Evolutionary conservation across 2,113 vertebrate genomes (phyloP).

Genomic region (Nematolebias whitei): DNA sequence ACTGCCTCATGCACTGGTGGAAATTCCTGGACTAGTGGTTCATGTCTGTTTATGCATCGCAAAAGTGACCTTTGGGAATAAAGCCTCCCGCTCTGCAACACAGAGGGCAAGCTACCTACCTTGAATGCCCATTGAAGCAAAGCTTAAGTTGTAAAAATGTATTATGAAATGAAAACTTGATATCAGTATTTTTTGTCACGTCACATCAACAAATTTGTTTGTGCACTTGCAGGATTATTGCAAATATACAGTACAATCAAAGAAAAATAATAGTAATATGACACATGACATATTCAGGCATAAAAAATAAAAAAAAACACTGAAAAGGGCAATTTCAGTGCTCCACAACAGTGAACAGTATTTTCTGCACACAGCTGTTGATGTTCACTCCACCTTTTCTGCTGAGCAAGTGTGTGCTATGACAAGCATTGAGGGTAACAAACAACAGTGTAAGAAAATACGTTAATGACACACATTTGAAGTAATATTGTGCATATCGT

Average conservation of each 20-base stretch:
- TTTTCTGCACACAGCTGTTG: conserved; percentile 40
- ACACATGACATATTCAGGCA: conserved; percentile 7
- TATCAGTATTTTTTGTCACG: neutral
- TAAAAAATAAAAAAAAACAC: conserved; percentile 21
- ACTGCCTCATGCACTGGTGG: conserved; percentile 43
- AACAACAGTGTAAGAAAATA: neutral
- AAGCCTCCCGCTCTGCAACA: conserved; percentile 49
- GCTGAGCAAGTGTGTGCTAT: conserved; percentile 43
- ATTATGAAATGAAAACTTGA: neutral
- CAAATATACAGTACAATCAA: neutral
- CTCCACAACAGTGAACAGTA: conserved; percentile 56
- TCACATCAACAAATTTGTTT: neutral
- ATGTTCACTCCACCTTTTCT: conserved; percentile 39
- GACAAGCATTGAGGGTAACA: conserved; percentile 10
- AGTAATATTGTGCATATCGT: too few species aligned
- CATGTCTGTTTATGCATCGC: conserved; percentile 61
- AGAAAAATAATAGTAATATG: neutral
- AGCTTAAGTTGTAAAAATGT: conserved; percentile 15
- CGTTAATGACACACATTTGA: neutral
- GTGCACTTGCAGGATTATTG: neutral
- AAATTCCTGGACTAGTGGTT: conserved; percentile 64
- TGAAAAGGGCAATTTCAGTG: conserved; percentile 64
- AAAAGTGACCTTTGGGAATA: conserved; percentile 55
- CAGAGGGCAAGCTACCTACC: conserved; percentile 35
- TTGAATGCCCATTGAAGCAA: conserved; percentile 25